phyloP scores from a whole-genome alignment of 2,113 vertebrate species.

The Trogon melanurus region DNA sequence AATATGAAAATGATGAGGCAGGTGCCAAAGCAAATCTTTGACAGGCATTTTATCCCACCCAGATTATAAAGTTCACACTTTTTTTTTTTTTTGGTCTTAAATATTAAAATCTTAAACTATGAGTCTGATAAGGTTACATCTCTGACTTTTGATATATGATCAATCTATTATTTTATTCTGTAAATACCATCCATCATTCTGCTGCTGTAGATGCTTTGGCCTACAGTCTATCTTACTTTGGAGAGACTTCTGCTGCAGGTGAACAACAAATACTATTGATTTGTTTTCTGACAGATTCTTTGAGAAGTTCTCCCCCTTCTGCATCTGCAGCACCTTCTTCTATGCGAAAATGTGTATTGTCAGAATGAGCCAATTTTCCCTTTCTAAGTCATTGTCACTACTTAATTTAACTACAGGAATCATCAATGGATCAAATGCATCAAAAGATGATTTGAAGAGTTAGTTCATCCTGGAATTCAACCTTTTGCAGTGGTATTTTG shows the following conservation, averaged over 20 bases:
- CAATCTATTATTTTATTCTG: neutral
- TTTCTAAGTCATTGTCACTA: neutral
- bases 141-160: neutral
- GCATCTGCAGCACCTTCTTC: neutral
- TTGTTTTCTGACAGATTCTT: neutral
- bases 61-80: neutral
- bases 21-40: constrained; percentile 44
- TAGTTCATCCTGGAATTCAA: neutral
- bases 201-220: neutral
- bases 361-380: neutral
- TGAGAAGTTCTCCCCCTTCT: neutral
- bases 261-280: neutral
- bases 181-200: neutral
- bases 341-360: neutral
- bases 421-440: neutral
- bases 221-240: neutral
- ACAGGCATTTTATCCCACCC: constrained; percentile 18
- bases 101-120: neutral
- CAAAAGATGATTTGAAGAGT: neutral
- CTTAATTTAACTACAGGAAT: neutral
- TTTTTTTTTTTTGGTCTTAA: neutral
- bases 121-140: neutral
- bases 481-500: neutral
- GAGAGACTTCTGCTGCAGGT: neutral
- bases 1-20: constrained; percentile 63